Evolutionary conservation across 2,797 vertebrate species (phyloP).

Genomic region (Rallus crepitans): DNA sequence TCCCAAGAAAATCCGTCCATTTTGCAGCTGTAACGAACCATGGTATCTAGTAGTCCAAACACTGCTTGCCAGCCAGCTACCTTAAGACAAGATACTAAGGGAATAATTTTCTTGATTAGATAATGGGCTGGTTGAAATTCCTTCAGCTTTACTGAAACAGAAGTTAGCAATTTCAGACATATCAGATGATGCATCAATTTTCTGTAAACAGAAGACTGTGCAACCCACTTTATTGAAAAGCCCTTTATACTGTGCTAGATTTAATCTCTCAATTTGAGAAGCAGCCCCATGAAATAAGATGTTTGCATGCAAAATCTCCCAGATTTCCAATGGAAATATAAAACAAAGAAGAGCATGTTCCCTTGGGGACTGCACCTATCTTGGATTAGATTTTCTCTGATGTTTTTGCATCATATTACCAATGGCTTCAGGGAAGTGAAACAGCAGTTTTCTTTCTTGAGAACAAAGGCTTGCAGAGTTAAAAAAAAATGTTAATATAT

Average conservation of each 20-base stretch:
- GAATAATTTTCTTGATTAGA: slow-evolving; percentile 80
- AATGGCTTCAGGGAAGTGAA: slow-evolving; percentile 83
- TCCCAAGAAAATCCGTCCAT: slow-evolving; percentile 66
- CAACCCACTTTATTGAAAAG: slow-evolving; percentile 84
- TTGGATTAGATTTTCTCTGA: slow-evolving; percentile 83
- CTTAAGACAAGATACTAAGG: slow-evolving; percentile 76
- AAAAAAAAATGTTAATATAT: slow-evolving; percentile 73
- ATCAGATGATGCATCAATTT: slow-evolving; percentile 85
- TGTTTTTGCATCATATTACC: slow-evolving; percentile 85
- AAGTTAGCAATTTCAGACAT: slow-evolving; percentile 81
- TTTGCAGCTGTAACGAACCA: slow-evolving; percentile 69
- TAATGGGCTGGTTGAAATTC: slow-evolving; percentile 80
- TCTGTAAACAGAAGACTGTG: slow-evolving; percentile 81
- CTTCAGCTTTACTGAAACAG: slow-evolving; percentile 78
- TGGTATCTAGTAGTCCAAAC: slow-evolving; percentile 71
- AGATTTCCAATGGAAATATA: slow-evolving; percentile 84
- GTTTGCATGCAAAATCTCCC: slow-evolving; percentile 84
- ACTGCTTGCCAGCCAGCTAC: slow-evolving; percentile 74
- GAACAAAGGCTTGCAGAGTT: slow-evolving; percentile 80
- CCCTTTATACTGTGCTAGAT: slow-evolving; percentile 79
- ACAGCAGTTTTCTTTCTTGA: slow-evolving; percentile 78
- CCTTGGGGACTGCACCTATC: slow-evolving; percentile 83
- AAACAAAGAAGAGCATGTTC: slow-evolving; percentile 82
- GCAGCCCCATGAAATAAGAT: slow-evolving; percentile 86
- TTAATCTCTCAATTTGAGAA: slow-evolving; percentile 87